These are phyloP conservation scores for Microcebus murinus DNA, from an alignment of 2,113 vertebrate species.

Conservation along the genomic window DNA sequence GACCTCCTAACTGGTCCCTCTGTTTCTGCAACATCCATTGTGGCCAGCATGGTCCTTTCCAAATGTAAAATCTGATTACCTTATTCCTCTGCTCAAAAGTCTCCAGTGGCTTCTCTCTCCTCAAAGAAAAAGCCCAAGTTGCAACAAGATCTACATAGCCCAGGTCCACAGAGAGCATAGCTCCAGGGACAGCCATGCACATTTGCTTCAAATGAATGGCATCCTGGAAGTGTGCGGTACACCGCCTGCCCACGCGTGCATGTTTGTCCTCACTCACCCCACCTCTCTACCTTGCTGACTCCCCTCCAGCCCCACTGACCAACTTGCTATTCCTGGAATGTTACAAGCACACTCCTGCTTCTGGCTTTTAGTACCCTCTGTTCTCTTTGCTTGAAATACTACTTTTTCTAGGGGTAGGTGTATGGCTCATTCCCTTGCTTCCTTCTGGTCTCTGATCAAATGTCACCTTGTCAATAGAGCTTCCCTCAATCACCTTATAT, in stretches of 20 bases:
- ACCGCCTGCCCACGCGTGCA: rapidly evolving
- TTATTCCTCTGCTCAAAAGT: not conserved
- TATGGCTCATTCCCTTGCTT: not conserved
- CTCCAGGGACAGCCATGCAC: not conserved
- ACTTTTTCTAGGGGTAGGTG: not conserved
- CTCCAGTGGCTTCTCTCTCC: not conserved
- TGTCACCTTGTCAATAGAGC: not conserved
- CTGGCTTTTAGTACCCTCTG: not conserved
- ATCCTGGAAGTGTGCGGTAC: not conserved
- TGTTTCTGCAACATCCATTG: not conserved
- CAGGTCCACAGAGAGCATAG: not conserved
- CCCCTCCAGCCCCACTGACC: not conserved
- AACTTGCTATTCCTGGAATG: not conserved
- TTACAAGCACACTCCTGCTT: not conserved
- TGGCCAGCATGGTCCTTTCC: not conserved
- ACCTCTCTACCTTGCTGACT: not conserved
- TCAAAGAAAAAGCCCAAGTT: not conserved
- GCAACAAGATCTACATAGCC: not conserved
- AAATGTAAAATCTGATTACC: not conserved
- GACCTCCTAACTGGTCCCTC: not conserved
- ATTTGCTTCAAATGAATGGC: not conserved
- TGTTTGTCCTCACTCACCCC: not conserved
- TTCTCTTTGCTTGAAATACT: not conserved
- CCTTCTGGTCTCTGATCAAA: not conserved
- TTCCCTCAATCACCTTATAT: not conserved